Evolutionary conservation across 2,797 vertebrate genomes (phyloP), one percentile per base, ranked within the genome.

Genomic region (Pteronotus mesoamericanus): DNA sequence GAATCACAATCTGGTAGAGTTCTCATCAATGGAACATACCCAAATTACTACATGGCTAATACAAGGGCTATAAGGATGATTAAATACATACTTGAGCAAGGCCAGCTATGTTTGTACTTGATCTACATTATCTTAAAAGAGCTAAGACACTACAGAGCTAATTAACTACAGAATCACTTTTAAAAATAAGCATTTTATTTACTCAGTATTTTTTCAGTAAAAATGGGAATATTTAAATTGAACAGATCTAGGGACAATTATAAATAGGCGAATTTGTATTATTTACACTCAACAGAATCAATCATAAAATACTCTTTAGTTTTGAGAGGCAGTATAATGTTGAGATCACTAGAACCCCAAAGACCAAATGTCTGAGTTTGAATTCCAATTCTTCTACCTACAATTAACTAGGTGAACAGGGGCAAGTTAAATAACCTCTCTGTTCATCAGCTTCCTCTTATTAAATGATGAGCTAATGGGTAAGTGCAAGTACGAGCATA

Each of bases 171-270:
- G 6, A 87, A 89, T 86, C 34, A 53, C 61, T 59, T 59, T 55
- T 74, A 15, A 80, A 55, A n/a, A n/a, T n/a, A 84, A 55, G 14
- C 19, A 86, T 77, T 95, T 88, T 88, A 78, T 91, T 51, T 90
- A 86, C 34, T 42, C 34, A 64, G 53, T 80, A 21, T 91, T 91
- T 96, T 85, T 51, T 37, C 44, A 64, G 79, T 55, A 83, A 82
- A 94, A 84, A 72, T 69, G n/a, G 44, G 48, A 93, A 82, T 22
- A 88, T 55, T 77, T 91, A 11, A 90, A 55, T 39, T 88, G 48
- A 91, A 78, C 19, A 93, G 64, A 77, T 86, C 19, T 68, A 91
- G 42, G 37, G 77, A 92, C 61, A 96, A 86, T 86, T 79, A 80
- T 79, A 71, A 92, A 79, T 55, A 89, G 15, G 71, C 46, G 55